Percentiles rank a stretch among this genome's conserved stretches.
Conservation (phyloP, 2,888 invertebrate genomes). For the Geotrupes spiniger region DNA sequence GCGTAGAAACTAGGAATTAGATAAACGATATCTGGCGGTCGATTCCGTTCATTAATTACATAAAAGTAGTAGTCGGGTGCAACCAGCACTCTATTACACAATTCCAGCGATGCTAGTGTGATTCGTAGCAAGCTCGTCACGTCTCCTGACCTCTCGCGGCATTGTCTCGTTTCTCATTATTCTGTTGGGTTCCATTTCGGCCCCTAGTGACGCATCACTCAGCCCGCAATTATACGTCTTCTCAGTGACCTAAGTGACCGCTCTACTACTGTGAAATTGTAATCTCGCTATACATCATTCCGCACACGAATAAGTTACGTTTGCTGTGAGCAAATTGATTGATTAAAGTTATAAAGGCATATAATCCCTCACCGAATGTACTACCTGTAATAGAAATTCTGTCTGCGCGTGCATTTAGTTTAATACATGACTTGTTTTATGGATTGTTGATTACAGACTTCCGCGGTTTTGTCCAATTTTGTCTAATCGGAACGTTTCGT, state of each 20-base stretch:
- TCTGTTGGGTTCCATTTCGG: conserved; percentile 2
- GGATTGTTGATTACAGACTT: no score
- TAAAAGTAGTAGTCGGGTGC: conserved; percentile 15
- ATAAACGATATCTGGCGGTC: background rate
- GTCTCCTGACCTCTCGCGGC: conserved; percentile 3
- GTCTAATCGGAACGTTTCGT: no score
- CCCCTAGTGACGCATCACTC: conserved; percentile 5
- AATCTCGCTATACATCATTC: conserved; percentile 5
- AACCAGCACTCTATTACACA: conserved; percentile 21
- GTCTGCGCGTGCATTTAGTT: no score
- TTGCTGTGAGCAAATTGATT: conserved; percentile 4
- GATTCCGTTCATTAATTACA: conserved; percentile 21
- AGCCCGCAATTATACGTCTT: conserved; percentile 7
- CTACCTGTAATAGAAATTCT: no score
- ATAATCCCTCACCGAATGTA: no score
- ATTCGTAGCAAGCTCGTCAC: conserved; percentile 2
- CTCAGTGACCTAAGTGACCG: conserved; percentile 6
- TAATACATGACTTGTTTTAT: no score
- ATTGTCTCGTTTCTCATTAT: conserved; percentile 5
- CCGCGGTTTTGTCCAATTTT: no score
- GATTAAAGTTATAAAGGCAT: background rate
- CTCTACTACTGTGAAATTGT: conserved; percentile 5
- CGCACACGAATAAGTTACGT: conserved; percentile 1
- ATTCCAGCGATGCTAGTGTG: conserved; percentile 19
- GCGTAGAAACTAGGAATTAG: background rate